phyloP scores from a whole-genome alignment of 2,797 vertebrate genomes.

The Mormyrus proboscirostris region DNA sequence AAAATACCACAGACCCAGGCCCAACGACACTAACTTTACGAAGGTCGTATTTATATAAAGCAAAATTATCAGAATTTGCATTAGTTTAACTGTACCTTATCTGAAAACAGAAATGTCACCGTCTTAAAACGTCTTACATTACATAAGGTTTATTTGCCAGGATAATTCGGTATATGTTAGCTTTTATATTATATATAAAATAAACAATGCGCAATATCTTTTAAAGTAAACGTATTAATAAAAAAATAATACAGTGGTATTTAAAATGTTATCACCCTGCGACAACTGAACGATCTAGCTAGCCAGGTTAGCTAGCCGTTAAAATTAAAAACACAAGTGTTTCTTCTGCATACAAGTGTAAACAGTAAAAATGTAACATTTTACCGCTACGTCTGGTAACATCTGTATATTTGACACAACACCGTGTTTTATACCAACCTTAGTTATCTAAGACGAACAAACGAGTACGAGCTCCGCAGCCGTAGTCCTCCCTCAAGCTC shows the following conservation, averaged over 20 bases:
- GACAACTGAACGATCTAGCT: not conserved
- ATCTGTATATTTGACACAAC: not conserved
- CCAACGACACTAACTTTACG: not conserved
- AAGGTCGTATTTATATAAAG: not conserved
- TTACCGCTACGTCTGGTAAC: not conserved
- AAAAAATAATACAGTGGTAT: not conserved
- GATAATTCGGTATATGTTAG: not conserved
- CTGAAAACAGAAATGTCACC: not conserved
- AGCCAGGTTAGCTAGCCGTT: not conserved
- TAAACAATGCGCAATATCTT: not conserved
- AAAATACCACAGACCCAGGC: not conserved
- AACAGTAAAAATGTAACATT: not conserved
- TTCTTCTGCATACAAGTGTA: not conserved
- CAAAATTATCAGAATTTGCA: not conserved
- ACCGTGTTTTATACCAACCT: not conserved
- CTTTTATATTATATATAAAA: not conserved
- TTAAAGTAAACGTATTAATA: not conserved
- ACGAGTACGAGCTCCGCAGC: not conserved
- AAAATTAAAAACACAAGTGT: not conserved
- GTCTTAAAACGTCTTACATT: not conserved
- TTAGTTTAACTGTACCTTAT: not conserved
- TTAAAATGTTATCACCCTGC: not conserved
- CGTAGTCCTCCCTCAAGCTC: not conserved
- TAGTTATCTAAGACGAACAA: not conserved
- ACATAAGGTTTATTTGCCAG: not conserved